These are phyloP conservation scores for Heptranchias perlo DNA, from an alignment of 2,113 vertebrate species.

Conservation along the genomic window DNA sequence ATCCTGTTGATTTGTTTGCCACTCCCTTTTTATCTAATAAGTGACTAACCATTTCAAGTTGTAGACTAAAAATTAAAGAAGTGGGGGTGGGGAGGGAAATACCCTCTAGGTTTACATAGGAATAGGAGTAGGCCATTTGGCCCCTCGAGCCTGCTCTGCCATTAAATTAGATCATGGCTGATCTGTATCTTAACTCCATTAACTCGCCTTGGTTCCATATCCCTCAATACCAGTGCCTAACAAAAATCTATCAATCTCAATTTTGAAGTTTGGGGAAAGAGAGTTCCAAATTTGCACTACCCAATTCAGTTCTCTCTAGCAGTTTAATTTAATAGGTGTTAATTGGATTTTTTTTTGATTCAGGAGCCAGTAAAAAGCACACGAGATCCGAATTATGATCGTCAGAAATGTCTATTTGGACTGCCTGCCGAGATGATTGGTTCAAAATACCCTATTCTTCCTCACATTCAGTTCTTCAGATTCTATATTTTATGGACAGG, in stretches of 20 bases:
- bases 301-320: not conserved
- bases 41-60: not conserved
- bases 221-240: not conserved
- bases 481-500: too few relatives aligned
- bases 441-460: not conserved
- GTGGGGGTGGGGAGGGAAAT: not conserved
- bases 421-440: not conserved
- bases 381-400: not conserved
- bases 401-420: not conserved
- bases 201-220: not conserved
- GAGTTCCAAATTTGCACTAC: not conserved
- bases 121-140: not conserved
- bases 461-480: not conserved
- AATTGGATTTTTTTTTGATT: not conserved
- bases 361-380: not conserved
- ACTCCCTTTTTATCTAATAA: not conserved
- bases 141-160: not conserved
- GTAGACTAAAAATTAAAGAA: not conserved
- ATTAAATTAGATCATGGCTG: not conserved
- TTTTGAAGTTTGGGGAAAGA: not conserved
- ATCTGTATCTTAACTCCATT: not conserved
- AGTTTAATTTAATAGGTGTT: not conserved
- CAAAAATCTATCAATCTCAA: not conserved
- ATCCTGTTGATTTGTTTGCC: not conserved
- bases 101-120: not conserved